Evolutionary conservation across 2,113 vertebrate species (phyloP).

Genomic region (Setophaga coronata): DNA sequence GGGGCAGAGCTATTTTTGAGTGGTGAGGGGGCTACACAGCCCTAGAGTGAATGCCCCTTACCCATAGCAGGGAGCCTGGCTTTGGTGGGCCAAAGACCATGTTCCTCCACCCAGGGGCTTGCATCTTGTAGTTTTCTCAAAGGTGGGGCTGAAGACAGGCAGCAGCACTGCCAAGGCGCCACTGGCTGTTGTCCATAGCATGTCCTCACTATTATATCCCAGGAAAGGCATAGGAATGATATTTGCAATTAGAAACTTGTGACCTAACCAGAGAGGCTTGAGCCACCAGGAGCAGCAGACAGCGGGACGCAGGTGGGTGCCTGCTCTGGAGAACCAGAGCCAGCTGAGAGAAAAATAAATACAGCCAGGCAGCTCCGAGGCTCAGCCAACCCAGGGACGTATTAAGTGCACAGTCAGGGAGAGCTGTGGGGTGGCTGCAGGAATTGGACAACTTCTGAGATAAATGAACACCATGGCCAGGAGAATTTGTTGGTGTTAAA

Average conservation of each 20-base stretch:
- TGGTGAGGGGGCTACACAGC: neutral
- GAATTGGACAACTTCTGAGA: neutral
- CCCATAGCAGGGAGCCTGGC: neutral
- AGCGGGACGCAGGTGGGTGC: neutral
- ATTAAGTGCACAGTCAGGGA: neutral
- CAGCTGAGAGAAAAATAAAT: neutral
- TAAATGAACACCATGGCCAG: neutral
- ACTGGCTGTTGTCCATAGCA: neutral
- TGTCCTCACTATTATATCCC: neutral
- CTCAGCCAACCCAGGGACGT: neutral
- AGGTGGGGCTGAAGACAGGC: accelerated
- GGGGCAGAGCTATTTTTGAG: neutral
- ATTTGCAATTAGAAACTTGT: neutral
- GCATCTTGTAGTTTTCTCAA: neutral
- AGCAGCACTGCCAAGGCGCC: neutral
- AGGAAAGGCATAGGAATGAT: neutral
- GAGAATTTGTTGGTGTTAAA: neutral
- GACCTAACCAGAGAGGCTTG: neutral
- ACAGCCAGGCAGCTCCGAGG: neutral
- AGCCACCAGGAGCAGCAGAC: neutral
- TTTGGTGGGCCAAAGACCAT: neutral
- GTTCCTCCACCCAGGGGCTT: no score
- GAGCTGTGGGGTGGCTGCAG: neutral
- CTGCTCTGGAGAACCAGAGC: neutral
- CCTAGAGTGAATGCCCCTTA: neutral